A percentile compares a stretch with the other conserved stretches of the same genome.
Evolutionary conservation across 2,113 vertebrate genomes (phyloP).

Genomic region (Peromyscus californicus): DNA sequence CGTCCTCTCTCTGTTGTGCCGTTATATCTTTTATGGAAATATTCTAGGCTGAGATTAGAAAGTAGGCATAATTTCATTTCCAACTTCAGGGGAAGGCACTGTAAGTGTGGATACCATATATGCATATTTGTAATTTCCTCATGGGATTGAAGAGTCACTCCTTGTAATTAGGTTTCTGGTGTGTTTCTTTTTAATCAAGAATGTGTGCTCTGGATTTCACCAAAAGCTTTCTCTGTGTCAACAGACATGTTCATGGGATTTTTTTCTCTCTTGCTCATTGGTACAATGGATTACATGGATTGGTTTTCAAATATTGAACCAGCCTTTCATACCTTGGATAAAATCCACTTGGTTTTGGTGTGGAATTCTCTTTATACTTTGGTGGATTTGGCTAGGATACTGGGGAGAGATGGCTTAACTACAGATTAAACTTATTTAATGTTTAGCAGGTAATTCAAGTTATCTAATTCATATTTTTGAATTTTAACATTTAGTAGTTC

Average conservation of each 20-base stretch:
- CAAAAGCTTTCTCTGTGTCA: background rate
- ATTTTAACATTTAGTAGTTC: background rate
- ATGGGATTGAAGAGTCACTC: background rate
- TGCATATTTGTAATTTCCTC: background rate
- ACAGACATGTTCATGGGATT: background rate
- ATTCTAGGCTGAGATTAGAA: fast-evolving
- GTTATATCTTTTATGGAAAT: too few relatives aligned
- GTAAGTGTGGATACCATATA: too few relatives aligned
- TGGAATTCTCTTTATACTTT: background rate
- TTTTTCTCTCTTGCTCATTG: background rate
- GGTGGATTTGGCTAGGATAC: background rate
- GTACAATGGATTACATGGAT: background rate
- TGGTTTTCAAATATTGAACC: background rate
- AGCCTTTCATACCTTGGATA: conserved; percentile 1
- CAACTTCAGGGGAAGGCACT: background rate
- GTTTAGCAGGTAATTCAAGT: background rate
- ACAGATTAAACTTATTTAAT: background rate
- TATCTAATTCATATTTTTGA: background rate
- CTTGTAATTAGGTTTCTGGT: background rate
- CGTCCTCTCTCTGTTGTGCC: background rate
- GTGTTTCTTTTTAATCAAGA: background rate
- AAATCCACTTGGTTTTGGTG: background rate
- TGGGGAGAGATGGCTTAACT: background rate
- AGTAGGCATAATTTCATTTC: too few relatives aligned
- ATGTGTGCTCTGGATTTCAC: background rate